Conservation (phyloP, 2,113 vertebrate species). For the Alethe diademata region DNA sequence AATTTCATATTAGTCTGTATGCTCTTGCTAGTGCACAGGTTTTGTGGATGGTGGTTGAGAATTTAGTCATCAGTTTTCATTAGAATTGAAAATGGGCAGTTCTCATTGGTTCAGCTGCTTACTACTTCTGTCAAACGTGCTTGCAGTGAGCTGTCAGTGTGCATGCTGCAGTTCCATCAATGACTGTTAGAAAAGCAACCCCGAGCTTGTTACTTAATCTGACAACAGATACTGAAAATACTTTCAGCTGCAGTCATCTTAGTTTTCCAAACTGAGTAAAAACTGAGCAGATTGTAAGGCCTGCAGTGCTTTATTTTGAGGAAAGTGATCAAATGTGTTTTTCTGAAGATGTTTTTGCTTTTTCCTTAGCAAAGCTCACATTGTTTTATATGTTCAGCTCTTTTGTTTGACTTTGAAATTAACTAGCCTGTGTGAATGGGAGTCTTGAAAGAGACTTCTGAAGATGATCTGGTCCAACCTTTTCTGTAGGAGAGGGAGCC, state of each 20-base stretch:
- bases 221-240: neutral
- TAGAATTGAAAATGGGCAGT: neutral
- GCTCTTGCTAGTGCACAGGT: neutral
- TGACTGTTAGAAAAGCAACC: neutral
- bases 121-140: neutral
- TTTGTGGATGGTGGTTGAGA: constrained; percentile 16
- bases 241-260: neutral
- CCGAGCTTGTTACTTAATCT: neutral
- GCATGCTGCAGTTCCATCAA: neutral
- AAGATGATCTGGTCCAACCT: neutral
- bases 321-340: neutral
- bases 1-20: neutral
- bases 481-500: neutral
- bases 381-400: neutral
- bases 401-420: neutral
- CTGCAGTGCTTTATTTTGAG: neutral
- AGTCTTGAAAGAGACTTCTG: neutral
- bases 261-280: neutral
- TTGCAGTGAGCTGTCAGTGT: neutral
- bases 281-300: neutral
- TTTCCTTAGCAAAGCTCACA: neutral
- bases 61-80: neutral
- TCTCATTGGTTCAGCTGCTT: neutral
- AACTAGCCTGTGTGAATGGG: neutral
- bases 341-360: neutral